Base-by-base conservation (phyloP, 2,888 invertebrate genomes). In the Platypus cylindrus region DNA sequence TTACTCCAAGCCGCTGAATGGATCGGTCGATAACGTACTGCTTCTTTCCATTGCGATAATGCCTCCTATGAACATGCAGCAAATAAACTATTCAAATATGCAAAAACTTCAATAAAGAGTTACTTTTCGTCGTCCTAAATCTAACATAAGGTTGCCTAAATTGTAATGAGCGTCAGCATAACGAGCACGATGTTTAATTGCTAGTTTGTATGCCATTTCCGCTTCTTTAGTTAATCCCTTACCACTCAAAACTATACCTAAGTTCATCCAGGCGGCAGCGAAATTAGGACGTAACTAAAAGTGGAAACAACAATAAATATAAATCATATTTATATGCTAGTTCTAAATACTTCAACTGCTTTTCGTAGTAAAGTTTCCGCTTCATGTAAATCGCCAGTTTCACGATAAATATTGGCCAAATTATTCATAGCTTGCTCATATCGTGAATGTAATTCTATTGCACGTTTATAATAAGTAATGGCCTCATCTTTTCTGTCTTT, bases 201-300 rank as follows among this genome's bases (percentile, higher is more conserved):
- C 94, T 33, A 68, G 79, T 48, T 71, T 64, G 56, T 94, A 95
- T 48, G 90, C 84, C 12, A 58, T 54, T 52, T 85, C 73, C 0
- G 94, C 82, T 52, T 82, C 78, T 2, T 68, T 58, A 41, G 72
- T 72, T 40, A 78, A 72, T 46, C 77, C 73, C 31, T 78, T 65
- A 23, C 76, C 73, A 1, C 89, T 79, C 44, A 90, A 70, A 17
- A 93, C 85, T 48, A 95, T 94, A 11, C 94, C 95, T 33, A 95
- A 67, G 64, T 97, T 97, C 94, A 95, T 95, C 94, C 94, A 97
- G 0, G 94, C 95, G 0, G 91, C 83, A 2, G 94, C 83, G 65
- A 94, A 95, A 56, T 85, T 81, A 18, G 78, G 68, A 50, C 86
- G 84, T 56, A 38, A 37, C 34, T 40, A 28, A 13, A n/a, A n/a